Evolutionary conservation across 2,797 vertebrate species (phyloP).

Genomic region (Propithecus deckenii): DNA sequence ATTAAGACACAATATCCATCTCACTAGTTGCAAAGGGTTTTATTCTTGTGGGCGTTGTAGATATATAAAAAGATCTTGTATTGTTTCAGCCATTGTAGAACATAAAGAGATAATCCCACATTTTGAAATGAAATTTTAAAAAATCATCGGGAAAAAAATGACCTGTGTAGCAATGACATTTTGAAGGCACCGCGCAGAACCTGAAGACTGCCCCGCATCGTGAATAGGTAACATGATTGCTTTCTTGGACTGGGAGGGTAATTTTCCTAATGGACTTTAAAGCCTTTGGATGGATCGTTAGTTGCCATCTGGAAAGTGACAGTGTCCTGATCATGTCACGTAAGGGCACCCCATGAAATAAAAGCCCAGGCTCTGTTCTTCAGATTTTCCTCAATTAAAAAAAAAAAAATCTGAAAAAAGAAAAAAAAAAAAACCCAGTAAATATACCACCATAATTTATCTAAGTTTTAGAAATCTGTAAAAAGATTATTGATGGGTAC

Average conservation of each 20-base stretch:
- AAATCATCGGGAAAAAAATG: background rate
- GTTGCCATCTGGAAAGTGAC: background rate
- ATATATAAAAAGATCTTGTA: background rate
- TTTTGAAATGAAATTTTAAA: background rate
- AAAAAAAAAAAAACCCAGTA: background rate
- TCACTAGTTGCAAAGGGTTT: background rate
- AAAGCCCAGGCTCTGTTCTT: no score
- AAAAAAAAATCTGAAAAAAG: background rate
- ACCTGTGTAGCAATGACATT: background rate
- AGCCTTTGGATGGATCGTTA: background rate
- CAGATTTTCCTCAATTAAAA: background rate
- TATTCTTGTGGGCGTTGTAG: no score
- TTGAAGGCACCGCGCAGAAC: background rate
- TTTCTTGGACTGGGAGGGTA: background rate
- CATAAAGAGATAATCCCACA: background rate
- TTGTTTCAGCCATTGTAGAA: background rate
- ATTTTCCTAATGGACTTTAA: background rate
- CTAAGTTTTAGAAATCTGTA: background rate
- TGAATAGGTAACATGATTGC: no score
- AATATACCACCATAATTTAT: background rate
- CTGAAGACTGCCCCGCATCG: background rate
- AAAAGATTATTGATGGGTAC: background rate
- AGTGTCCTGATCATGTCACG: background rate
- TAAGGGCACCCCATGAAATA: background rate
- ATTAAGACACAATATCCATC: background rate